Evolutionary conservation across 1,140 invertebrate species (phyloP).

Genomic region (Drosophila punjabiensis): DNA sequence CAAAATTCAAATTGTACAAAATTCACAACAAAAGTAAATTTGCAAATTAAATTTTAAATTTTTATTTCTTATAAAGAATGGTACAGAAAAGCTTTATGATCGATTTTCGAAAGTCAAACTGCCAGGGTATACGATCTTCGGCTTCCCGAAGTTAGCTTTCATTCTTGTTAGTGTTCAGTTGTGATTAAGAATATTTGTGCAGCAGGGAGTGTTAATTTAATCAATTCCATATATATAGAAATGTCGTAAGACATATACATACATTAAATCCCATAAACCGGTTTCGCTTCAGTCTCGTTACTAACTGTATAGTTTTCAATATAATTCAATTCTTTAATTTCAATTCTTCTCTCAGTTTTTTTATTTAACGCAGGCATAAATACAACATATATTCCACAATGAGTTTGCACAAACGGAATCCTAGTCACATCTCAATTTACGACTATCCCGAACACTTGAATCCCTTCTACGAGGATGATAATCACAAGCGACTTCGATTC

Average conservation of each 20-base stretch:
- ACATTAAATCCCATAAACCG: background rate
- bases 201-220: slow-evolving; percentile 27
- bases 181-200: slow-evolving; percentile 6
- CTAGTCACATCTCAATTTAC: slow-evolving; percentile 86
- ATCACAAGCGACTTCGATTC: slow-evolving; percentile 87
- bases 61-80: too few species aligned
- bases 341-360: slow-evolving; percentile 16
- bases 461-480: slow-evolving; percentile 89
- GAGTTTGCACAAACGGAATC: slow-evolving; percentile 66
- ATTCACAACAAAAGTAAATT: too few species aligned
- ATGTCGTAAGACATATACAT: slow-evolving; percentile 2
- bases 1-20: too few species aligned
- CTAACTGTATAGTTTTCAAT: background rate
- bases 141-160: too few species aligned
- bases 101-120: too few species aligned
- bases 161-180: background rate
- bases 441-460: slow-evolving; percentile 91
- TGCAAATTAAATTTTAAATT: too few species aligned
- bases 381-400: slow-evolving; percentile 41
- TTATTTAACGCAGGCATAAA: slow-evolving; percentile 45
- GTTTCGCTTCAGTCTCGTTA: background rate
- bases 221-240: slow-evolving; percentile 4
- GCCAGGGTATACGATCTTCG: too few species aligned
- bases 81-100: too few species aligned
- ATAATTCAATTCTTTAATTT: background rate